Conservation (phyloP, 2,888 invertebrate species). For the Lydus trimaculatus region DNA sequence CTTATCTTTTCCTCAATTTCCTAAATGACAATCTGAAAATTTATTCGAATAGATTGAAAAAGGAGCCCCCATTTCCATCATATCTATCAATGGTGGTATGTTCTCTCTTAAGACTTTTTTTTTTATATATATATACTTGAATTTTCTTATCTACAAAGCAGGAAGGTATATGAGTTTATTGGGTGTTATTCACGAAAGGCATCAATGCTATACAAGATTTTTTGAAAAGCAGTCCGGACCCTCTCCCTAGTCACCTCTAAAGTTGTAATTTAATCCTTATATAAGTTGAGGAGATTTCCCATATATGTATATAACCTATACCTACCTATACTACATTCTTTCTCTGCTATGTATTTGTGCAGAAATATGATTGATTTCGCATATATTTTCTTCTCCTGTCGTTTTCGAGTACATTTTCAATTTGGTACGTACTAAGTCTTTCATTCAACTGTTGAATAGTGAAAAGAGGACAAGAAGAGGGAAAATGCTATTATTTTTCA, state of each 20-base stretch:
- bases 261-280: conserved; percentile 43
- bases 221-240: conserved; percentile 37
- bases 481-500: not conserved
- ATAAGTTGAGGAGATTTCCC: conserved; percentile 33
- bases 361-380: conserved; percentile 45
- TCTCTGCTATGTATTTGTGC: not conserved
- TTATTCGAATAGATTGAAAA: not conserved
- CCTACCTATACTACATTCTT: not conserved
- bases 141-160: conserved; percentile 37
- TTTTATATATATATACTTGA: too few species aligned
- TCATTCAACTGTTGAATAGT: not conserved
- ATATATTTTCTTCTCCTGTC: conserved; percentile 30
- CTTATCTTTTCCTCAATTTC: not conserved
- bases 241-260: conserved; percentile 24
- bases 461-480: not conserved
- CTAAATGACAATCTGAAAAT: not conserved
- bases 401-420: conserved; percentile 33
- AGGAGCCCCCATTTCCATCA: conserved; percentile 3
- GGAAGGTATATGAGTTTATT: conserved; percentile 41
- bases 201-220: conserved; percentile 31
- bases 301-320: conserved; percentile 23
- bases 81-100: not conserved
- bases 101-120: conserved; percentile 10
- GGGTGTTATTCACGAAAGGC: conserved; percentile 38
- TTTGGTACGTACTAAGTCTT: conserved; percentile 12